phyloP scores from a whole-genome alignment of 2,113 vertebrate species.

The Cyanoliseus patagonus region DNA sequence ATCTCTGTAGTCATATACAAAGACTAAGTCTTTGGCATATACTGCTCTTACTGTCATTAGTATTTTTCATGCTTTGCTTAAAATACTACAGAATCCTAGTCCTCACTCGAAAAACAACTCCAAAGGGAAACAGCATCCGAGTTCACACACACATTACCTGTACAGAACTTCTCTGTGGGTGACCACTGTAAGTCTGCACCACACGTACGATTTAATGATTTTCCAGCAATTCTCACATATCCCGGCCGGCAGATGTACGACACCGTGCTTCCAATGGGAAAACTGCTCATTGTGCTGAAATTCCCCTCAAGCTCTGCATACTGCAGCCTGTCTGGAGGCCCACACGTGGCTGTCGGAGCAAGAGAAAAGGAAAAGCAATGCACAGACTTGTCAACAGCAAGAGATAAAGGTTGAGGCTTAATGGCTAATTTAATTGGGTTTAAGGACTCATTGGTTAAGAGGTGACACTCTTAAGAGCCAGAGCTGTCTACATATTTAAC shows the following conservation, averaged over 20 bases:
- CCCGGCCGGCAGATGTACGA: background rate
- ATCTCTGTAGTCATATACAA: background rate
- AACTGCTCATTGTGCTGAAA: rapidly evolving
- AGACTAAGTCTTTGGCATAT: background rate
- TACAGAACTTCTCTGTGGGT: background rate
- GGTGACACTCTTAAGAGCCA: background rate
- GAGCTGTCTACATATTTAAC: rapidly evolving
- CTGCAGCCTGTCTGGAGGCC: rapidly evolving
- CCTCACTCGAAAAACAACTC: background rate
- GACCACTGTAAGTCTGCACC: background rate
- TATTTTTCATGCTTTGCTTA: background rate
- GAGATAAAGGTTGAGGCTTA: rapidly evolving
- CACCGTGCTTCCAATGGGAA: rapidly evolving
- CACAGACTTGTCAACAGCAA: rapidly evolving
- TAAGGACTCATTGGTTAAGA: background rate
- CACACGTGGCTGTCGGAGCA: rapidly evolving
- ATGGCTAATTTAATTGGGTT: rapidly evolving
- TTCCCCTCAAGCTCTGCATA: rapidly evolving
- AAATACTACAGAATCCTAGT: background rate
- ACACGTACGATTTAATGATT: rapidly evolving
- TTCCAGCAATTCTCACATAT: rapidly evolving
- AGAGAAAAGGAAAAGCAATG: background rate
- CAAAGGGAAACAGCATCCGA: background rate
- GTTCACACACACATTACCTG: background rate
- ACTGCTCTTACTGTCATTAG: background rate